Conservation (phyloP, 2,113 vertebrate genomes). For the Leiothrix lutea region DNA sequence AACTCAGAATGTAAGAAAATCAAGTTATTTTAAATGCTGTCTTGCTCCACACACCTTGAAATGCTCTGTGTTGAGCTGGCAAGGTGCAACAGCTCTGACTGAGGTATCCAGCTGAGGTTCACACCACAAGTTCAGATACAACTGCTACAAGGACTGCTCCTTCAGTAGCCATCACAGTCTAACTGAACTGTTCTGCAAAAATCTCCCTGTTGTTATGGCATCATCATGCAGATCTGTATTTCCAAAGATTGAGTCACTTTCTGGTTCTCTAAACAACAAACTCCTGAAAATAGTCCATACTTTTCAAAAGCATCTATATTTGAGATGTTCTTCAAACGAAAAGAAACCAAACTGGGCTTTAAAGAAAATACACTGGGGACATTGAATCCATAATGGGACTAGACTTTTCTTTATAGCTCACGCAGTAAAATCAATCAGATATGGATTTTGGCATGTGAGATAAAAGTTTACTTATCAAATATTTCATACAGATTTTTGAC, state of each 20-base stretch:
- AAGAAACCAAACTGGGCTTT: background rate
- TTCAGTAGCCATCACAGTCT: background rate
- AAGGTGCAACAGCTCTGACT: background rate
- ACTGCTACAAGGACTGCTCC: background rate
- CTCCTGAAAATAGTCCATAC: background rate
- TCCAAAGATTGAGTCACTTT: background rate
- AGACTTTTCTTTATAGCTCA: slow-evolving; percentile 35
- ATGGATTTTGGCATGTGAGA: slow-evolving; percentile 45
- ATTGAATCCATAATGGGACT: background rate
- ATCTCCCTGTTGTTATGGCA: background rate
- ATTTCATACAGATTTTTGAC: slow-evolving; percentile 43
- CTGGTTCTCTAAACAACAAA: background rate
- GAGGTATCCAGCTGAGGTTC: background rate
- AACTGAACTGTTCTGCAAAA: background rate
- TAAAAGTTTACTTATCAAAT: slow-evolving; percentile 54
- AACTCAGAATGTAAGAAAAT: background rate
- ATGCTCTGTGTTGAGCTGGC: background rate
- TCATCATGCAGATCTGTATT: background rate
- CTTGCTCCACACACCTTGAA: background rate
- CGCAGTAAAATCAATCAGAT: slow-evolving; percentile 51
- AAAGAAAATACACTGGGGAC: background rate
- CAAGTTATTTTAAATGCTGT: background rate
- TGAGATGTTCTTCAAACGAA: background rate
- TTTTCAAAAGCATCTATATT: background rate
- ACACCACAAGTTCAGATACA: background rate